Base-by-base conservation (phyloP, 1,140 invertebrate genomes). In the Tetramorium alpestre region DNA sequence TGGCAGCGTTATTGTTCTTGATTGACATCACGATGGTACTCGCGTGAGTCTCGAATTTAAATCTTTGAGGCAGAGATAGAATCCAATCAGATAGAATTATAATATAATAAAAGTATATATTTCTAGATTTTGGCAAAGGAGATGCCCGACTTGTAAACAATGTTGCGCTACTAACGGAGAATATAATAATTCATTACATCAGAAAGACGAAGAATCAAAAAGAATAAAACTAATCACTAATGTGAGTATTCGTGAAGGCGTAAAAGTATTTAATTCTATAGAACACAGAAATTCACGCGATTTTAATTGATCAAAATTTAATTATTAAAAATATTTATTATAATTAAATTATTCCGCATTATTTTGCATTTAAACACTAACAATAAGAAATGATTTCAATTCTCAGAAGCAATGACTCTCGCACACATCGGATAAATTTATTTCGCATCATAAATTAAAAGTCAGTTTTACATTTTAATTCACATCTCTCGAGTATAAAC, bases 21-120 rank as follows among this genome's bases (percentile, higher is more conserved):
- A 87, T 93, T 18, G 92, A 94, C 41, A 56, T 94, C 16, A 80
- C 91, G 10, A 85, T 91, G 13, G 54, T 90, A 75, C 75, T 94
- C 64, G 38, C 49, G 94, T 94, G 77, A 93, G 93, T 93, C 28
- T 64, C 7, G 10, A 49, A 8, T 10, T 65, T 18, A 22, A 28
- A 54, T 41, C 25, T 28, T 76, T 3, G 3, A 25, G 1, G 13
- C 3, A 64, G 18, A 82, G 38, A 25, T 22, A 22, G 22, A 22
- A 22, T 8, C 10, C 7, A 16, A n/a, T 67, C 25, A 1, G 76
- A 47, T 69, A 47, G 1, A 47, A 49, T 69, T 69, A 69, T 49
- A 60, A 22, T 10, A 11, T 22, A 69, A 49, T 69, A 69, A 69
- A 69, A 49, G 2, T 60, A 41, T 33, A 70, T 7, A 6, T 41